Evolutionary conservation across 64 coral and sea anemone genomes (phyloP), one percentile per base, ranked within the genome.

Genomic region (Montipora efflorescens): DNA sequence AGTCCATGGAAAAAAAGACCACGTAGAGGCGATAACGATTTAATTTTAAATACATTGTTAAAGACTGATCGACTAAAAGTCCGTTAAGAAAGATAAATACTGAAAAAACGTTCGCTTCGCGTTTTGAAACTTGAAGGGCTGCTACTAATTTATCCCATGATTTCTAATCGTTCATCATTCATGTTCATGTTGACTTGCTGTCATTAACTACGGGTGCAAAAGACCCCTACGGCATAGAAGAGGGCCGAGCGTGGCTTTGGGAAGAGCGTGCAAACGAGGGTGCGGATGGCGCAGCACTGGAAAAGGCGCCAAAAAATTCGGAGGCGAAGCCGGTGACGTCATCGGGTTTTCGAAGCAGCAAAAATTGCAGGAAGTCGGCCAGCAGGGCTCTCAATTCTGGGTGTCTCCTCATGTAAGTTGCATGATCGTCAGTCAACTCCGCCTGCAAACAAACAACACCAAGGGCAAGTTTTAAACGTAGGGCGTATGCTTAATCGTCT

Each of bases 281-380:
- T 62, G 4, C 69, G 2, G 96, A 95, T 15, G 96, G 93, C 58
- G 96, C 75, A 14, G 91, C 98, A 18, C 92, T 90, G 13, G 98
- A 99, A 79, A 99, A 96, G 11, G 95, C 92, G 28, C 69, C 89
- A 81, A 99, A 99, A 81, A 99, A 99, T 22, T 99, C 98, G 11
- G 82, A 93, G 28, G 98, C 98, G 76, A 99, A 99, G 75, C 89
- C 95, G 53, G 92, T 96, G 79, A 99, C 95, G 92, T 99, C 93
- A 72, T 99, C 95, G 51, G 98, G 98, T 80, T 99, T 99, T 91
- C 93, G 82, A 7, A 99, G 74, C 45, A 99, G 80, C 67, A 99
- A 55, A 23, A 99, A 99, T 67, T 99, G 95, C 49, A 99, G 71
- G 78, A 99, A 99, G 81, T 99, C 98, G 43, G 98, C 95, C 14